Conservation (phyloP, 2,888 invertebrate genomes). For the Drosophila anomalata region DNA sequence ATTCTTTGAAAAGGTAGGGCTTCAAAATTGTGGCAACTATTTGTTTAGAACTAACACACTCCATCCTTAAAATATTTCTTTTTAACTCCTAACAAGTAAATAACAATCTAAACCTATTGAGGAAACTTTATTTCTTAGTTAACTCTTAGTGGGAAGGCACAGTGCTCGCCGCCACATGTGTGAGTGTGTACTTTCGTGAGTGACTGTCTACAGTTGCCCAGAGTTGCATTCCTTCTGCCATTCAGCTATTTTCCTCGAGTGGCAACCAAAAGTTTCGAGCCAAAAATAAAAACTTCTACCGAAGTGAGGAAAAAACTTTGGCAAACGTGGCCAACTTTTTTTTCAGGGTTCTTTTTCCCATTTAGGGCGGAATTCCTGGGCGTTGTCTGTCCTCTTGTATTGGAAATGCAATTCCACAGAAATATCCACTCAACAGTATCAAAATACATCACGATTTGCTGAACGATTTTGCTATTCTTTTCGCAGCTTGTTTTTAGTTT, state of each 20-base stretch:
- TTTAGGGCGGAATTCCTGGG: slow-evolving; percentile 43
- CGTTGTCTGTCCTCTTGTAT: slow-evolving; percentile 28
- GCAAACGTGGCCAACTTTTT: slow-evolving; percentile 48
- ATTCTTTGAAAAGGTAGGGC: background rate
- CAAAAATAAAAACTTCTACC: slow-evolving; percentile 32
- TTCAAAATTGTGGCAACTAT: background rate
- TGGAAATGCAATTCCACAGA: slow-evolving; percentile 61
- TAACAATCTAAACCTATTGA: background rate
- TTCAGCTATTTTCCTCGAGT: slow-evolving; percentile 58
- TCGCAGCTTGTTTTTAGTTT: background rate
- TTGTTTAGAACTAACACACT: no score
- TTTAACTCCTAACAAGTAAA: slow-evolving; percentile 7
- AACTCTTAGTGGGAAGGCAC: slow-evolving; percentile 5
- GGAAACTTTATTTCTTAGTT: slow-evolving; percentile 1
- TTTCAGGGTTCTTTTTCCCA: slow-evolving; percentile 9
- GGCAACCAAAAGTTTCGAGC: slow-evolving; percentile 29
- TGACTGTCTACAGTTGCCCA: slow-evolving; percentile 29
- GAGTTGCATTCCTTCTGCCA: slow-evolving; percentile 43
- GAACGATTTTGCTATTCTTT: background rate
- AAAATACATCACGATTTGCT: slow-evolving; percentile 38
- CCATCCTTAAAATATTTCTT: background rate
- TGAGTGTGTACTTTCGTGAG: slow-evolving; percentile 27
- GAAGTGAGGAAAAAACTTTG: slow-evolving; percentile 45
- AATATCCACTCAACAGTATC: slow-evolving; percentile 58
- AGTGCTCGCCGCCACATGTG: slow-evolving; percentile 20